A percentile compares a stretch with the other conserved stretches of the same genome.
Conservation (phyloP, 53 echinoderm and acorn worm species). For the Paracentrotus lividus region DNA sequence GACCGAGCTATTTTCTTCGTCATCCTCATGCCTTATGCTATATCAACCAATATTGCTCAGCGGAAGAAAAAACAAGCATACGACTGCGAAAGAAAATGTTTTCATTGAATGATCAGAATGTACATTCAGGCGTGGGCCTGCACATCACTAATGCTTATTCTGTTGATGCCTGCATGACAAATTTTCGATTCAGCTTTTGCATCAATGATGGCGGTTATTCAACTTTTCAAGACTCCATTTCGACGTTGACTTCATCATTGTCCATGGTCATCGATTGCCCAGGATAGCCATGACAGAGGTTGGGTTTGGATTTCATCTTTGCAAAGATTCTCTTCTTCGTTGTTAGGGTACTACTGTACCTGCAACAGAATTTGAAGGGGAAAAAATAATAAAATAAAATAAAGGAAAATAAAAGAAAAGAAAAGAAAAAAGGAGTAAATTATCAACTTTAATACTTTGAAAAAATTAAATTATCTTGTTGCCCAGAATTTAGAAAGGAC, state of each 20-base stretch:
- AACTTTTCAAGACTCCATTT: neutral
- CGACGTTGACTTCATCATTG: too few species aligned
- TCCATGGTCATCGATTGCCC: conserved; percentile 2
- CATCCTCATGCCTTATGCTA: neutral
- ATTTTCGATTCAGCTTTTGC: neutral
- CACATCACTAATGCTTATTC: neutral
- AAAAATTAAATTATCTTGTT: too few species aligned
- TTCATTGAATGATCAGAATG: neutral
- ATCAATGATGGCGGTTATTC: conserved; percentile 40
- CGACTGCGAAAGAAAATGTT: conserved; percentile 25
- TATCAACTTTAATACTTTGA: too few species aligned
- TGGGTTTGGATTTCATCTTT: neutral
- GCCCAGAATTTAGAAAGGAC: too few species aligned
- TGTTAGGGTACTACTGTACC: too few species aligned
- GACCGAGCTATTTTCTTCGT: conserved; percentile 12
- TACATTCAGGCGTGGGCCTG: conserved; percentile 11
- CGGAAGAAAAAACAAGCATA: neutral
- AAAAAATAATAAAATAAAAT: too few species aligned
- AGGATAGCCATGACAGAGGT: too few species aligned
- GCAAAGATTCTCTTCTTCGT: too few species aligned
- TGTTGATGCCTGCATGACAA: neutral
- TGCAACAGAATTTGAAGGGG: too few species aligned
- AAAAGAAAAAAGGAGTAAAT: too few species aligned
- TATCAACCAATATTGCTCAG: neutral
- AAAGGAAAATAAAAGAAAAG: too few species aligned